These are phyloP conservation scores for Chiridota heheva DNA, from an alignment of 35 echinoderm and acorn worm species.

Conservation along the genomic window DNA sequence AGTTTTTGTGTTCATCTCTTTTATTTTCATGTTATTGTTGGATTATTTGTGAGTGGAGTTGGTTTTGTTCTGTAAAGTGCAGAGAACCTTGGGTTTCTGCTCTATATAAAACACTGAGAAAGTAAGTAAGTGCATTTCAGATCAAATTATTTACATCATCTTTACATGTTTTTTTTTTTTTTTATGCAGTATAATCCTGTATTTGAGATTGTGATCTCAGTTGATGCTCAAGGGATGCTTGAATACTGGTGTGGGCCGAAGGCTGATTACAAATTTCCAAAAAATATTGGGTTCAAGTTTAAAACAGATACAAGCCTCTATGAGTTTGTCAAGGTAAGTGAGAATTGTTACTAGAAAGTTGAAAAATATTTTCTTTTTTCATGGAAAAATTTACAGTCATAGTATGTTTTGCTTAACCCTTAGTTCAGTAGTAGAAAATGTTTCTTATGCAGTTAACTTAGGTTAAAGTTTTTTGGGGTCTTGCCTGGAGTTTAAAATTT, in stretches of 20 bases:
- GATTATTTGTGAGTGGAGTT: too few relatives aligned
- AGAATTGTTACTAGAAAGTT: background rate
- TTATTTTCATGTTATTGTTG: too few relatives aligned
- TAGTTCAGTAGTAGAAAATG: too few relatives aligned
- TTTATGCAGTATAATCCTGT: constrained; percentile 83
- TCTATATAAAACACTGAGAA: background rate
- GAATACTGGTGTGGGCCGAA: constrained; percentile 98
- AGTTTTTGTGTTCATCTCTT: too few relatives aligned
- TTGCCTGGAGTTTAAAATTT: too few relatives aligned
- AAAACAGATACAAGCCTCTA: constrained; percentile 97
- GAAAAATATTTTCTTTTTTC: background rate
- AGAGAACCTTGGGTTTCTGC: background rate
- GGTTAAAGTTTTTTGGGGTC: too few relatives aligned
- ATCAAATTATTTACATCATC: background rate
- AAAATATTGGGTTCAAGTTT: constrained; percentile 68
- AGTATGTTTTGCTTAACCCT: too few relatives aligned
- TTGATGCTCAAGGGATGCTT: constrained; percentile 80
- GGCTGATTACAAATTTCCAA: constrained; percentile 74
- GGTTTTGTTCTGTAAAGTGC: too few relatives aligned
- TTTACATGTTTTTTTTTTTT: constrained; percentile 30
- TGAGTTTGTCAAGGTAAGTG: constrained; percentile 97
- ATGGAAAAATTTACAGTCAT: too few relatives aligned
- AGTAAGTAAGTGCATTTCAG: background rate
- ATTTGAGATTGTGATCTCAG: constrained; percentile 75
- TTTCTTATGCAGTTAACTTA: too few relatives aligned